phyloP scores from a whole-genome alignment of 2,888 invertebrate genomes.

The Lycia hirtaria region DNA sequence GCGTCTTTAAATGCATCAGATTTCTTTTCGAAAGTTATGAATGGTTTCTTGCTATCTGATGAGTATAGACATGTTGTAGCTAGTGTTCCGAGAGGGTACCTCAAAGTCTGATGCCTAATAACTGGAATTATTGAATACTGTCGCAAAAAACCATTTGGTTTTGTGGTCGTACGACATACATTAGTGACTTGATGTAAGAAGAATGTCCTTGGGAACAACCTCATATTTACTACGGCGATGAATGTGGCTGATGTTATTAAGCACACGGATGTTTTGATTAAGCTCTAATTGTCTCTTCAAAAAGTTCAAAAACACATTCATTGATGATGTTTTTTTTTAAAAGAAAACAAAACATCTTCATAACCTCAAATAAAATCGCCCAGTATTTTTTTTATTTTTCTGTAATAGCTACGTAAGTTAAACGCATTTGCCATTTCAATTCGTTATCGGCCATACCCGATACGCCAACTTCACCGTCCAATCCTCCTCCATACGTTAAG shows the following conservation, averaged over 20 bases:
- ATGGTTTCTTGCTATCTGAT: conserved; percentile 71
- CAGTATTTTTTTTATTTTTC: too few relatives aligned
- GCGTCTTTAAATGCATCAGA: conserved; percentile 83
- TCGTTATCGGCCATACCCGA: too few relatives aligned
- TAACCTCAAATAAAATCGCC: too few relatives aligned
- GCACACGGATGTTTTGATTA: background rate
- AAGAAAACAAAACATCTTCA: too few relatives aligned
- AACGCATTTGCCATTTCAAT: too few relatives aligned
- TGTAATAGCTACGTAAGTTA: too few relatives aligned
- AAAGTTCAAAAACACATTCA: background rate
- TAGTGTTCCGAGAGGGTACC: conserved; percentile 50
- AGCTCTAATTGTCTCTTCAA: background rate
- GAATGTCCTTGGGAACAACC: conserved; percentile 54
- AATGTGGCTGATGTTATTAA: background rate
- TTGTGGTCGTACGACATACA: conserved; percentile 41
- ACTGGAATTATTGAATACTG: conserved; percentile 47
- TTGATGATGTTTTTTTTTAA: too few relatives aligned
- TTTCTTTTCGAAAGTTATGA: conserved; percentile 75
- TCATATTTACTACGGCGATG: conserved; percentile 52
- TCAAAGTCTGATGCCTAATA: conserved; percentile 47
- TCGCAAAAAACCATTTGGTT: conserved; percentile 48
- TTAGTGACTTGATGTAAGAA: conserved; percentile 57
- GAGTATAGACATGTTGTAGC: conserved; percentile 63
- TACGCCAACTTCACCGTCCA: too few relatives aligned
- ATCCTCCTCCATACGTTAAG: too few relatives aligned